Conservation (phyloP, 2,113 vertebrate species). For the Bos javanicus region DNA sequence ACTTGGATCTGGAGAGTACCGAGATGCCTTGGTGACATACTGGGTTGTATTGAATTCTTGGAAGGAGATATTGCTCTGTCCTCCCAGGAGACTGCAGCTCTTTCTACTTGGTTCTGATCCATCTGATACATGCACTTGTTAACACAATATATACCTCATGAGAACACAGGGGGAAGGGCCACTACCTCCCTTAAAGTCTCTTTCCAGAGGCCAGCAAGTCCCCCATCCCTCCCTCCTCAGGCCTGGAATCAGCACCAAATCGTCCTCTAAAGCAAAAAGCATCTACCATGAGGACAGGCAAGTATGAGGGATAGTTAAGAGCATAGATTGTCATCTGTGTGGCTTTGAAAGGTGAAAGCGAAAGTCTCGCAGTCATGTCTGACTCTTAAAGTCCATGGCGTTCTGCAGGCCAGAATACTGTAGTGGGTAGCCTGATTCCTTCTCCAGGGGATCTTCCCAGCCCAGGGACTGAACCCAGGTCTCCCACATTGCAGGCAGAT, state of each 20-base stretch:
- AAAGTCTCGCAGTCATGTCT: not conserved
- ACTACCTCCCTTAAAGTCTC: not conserved
- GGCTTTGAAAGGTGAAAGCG: not conserved
- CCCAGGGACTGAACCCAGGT: not conserved
- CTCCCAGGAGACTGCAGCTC: not conserved
- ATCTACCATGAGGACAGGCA: rapidly evolving
- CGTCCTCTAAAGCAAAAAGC: not conserved
- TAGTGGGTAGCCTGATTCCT: not conserved
- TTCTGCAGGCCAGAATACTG: not conserved
- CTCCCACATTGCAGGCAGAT: not conserved
- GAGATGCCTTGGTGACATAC: not conserved
- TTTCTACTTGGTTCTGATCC: not conserved
- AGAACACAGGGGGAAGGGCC: not conserved
- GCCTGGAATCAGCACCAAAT: not conserved
- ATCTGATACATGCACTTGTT: not conserved
- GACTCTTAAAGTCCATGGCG: not conserved
- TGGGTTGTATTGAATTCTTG: not conserved
- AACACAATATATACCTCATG: rapidly evolving
- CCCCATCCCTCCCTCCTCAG: not conserved
- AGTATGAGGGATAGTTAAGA: not conserved
- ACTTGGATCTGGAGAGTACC: not conserved
- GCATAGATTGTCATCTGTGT: not conserved
- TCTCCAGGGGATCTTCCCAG: not conserved
- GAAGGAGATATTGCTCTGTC: not conserved
- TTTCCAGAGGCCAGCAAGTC: not conserved